phyloP scores from a whole-genome alignment of 2,113 vertebrate species.

The Eubucco bourcierii region DNA sequence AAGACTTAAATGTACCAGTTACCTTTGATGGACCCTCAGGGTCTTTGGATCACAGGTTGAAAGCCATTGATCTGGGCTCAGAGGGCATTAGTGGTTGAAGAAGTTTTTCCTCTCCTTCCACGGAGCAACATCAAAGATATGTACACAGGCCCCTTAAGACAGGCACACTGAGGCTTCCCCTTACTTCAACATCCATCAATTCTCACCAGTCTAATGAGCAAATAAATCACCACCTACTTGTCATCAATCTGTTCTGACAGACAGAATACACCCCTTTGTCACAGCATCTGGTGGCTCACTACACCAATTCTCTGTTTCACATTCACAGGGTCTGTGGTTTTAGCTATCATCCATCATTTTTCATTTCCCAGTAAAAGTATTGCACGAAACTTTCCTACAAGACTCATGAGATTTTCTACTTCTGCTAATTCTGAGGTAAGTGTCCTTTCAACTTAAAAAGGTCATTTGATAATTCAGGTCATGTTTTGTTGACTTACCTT shows the following conservation, averaged over 20 bases:
- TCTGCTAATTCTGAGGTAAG: background rate
- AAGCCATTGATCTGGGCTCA: background rate
- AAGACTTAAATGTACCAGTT: background rate
- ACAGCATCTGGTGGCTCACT: background rate
- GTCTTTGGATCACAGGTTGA: background rate
- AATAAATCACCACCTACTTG: constrained; percentile 36
- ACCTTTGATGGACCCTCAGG: background rate
- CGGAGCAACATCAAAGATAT: background rate
- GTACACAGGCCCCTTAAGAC: background rate
- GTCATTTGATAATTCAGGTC: background rate
- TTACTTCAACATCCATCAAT: background rate
- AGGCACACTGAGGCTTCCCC: background rate
- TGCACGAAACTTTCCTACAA: background rate
- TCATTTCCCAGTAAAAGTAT: background rate
- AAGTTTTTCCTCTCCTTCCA: background rate
- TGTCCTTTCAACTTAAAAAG: background rate
- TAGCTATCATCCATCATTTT: constrained; percentile 5
- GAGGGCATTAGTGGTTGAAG: background rate
- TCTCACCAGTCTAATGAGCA: background rate
- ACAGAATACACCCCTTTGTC: constrained; percentile 1
- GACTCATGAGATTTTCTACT: background rate
- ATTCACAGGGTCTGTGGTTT: background rate
- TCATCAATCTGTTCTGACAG: background rate
- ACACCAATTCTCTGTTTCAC: background rate
- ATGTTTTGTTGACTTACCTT: background rate